phyloP scores from a whole-genome alignment of 2,888 invertebrate genomes.

The Branchipolynoe longqiensis region DNA sequence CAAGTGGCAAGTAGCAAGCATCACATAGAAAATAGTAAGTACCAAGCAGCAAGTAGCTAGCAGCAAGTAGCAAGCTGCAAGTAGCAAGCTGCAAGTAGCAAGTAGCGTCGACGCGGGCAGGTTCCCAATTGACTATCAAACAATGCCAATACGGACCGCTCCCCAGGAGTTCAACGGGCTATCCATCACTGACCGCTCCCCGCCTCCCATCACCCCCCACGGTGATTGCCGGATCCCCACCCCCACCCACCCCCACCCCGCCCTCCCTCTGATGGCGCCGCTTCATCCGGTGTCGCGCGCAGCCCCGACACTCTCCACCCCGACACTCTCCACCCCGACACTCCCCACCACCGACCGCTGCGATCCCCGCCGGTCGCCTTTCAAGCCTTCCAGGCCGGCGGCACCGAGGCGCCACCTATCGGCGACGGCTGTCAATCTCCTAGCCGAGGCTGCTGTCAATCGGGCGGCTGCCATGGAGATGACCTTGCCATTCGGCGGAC shows the following conservation, averaged over 20 bases:
- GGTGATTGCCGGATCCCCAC: constrained; percentile 1
- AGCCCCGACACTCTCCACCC: too few relatives aligned
- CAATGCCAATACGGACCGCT: constrained; percentile 49
- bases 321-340: too few relatives aligned
- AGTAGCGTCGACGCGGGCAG: constrained; percentile 21
- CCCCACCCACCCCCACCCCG: constrained; percentile 6
- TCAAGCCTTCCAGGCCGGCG: background rate
- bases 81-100: too few relatives aligned
- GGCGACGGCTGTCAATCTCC: constrained; percentile 45
- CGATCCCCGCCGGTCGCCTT: background rate
- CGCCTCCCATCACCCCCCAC: background rate
- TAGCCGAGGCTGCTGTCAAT: constrained; percentile 23
- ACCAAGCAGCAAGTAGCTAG: too few relatives aligned
- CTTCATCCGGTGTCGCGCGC: constrained; percentile 33
- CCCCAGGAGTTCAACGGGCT: constrained; percentile 52
- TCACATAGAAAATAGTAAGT: too few relatives aligned
- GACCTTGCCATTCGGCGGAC: constrained; percentile 41
- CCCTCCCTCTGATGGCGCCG: constrained; percentile 26
- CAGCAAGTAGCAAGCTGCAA: too few relatives aligned
- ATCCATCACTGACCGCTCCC: constrained; percentile 48
- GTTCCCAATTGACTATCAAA: constrained; percentile 52
- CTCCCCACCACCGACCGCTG: background rate
- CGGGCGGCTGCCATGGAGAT: constrained; percentile 24
- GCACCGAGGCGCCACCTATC: constrained; percentile 40
- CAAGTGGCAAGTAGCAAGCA: too few relatives aligned